Conservation (phyloP, 1,140 invertebrate genomes). For the Achroia grisella region DNA sequence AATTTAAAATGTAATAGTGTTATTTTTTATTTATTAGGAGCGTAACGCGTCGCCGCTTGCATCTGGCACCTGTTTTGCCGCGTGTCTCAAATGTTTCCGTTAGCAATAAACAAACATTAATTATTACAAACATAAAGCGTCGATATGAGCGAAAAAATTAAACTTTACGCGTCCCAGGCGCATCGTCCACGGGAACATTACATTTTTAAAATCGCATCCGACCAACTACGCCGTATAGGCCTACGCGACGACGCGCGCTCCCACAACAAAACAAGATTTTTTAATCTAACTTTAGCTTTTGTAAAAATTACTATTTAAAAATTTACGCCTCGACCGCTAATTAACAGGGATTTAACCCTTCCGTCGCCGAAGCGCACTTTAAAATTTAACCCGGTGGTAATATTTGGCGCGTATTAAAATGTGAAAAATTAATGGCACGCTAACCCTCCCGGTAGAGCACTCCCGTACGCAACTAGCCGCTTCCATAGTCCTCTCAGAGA, state of each 20-base stretch:
- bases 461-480: too few species aligned
- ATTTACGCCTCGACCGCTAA: conserved; percentile 62
- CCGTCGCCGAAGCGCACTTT: conserved; percentile 61
- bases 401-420: conserved; percentile 73
- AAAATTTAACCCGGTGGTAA: conserved; percentile 68
- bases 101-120: conserved; percentile 56
- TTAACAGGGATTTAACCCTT: conserved; percentile 73
- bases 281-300: conserved; percentile 73
- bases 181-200: conserved; percentile 48
- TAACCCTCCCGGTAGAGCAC: conserved; percentile 18
- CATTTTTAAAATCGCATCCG: conserved; percentile 69
- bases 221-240: conserved; percentile 48
- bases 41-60: background rate
- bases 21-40: too few species aligned
- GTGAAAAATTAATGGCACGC: conserved; percentile 64
- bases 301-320: conserved; percentile 74
- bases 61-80: conserved; percentile 2
- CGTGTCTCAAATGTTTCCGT: conserved; percentile 20
- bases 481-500: too few species aligned
- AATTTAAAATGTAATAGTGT: too few species aligned
- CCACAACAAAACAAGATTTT: conserved; percentile 58
- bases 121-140: conserved; percentile 51
- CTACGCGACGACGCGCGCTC: conserved; percentile 46
- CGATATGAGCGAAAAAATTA: conserved; percentile 57
- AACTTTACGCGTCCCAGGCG: conserved; percentile 57